Percentiles rank a stretch among this genome's conserved stretches.
Evolutionary conservation across 2,888 invertebrate species (phyloP).

Genomic region (Athetis lepigone): DNA sequence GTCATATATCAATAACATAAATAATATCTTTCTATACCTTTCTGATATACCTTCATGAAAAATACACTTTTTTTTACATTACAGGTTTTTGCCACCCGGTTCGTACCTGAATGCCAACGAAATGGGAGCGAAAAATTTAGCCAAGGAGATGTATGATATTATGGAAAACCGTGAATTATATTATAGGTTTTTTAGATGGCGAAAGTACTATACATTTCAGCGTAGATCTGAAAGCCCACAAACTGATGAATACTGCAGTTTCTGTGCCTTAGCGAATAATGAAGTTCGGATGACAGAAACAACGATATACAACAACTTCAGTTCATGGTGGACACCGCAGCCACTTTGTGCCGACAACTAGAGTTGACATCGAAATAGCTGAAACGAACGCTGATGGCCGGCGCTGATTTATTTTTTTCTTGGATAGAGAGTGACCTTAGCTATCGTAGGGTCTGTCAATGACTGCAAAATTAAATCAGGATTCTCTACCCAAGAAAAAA

Average conservation of each 20-base stretch:
- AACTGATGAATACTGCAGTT: slow-evolving; percentile 77
- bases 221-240: slow-evolving; percentile 68
- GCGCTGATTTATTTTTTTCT: too few relatives aligned
- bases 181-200: slow-evolving; percentile 77
- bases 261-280: slow-evolving; percentile 77
- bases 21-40: too few relatives aligned
- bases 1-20: background rate
- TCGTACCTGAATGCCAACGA: slow-evolving; percentile 76
- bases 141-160: slow-evolving; percentile 70
- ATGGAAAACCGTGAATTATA: slow-evolving; percentile 70
- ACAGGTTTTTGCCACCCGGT: slow-evolving; percentile 79
- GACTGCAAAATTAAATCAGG: too few relatives aligned
- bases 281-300: slow-evolving; percentile 58
- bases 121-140: slow-evolving; percentile 71
- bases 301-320: slow-evolving; percentile 68
- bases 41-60: too few relatives aligned
- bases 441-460: too few relatives aligned
- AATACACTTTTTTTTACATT: slow-evolving; percentile 38
- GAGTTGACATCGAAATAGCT: background rate
- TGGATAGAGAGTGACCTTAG: too few relatives aligned
- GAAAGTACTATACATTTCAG: slow-evolving; percentile 74
- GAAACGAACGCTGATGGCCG: too few relatives aligned
- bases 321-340: slow-evolving; percentile 74
- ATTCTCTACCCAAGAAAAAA: too few relatives aligned
- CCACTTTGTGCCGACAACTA: slow-evolving; percentile 32